Evolutionary conservation across 2,888 invertebrate genomes (phyloP), one percentile per base, ranked within the genome.

Genomic region (Hanleya hanleyi): DNA sequence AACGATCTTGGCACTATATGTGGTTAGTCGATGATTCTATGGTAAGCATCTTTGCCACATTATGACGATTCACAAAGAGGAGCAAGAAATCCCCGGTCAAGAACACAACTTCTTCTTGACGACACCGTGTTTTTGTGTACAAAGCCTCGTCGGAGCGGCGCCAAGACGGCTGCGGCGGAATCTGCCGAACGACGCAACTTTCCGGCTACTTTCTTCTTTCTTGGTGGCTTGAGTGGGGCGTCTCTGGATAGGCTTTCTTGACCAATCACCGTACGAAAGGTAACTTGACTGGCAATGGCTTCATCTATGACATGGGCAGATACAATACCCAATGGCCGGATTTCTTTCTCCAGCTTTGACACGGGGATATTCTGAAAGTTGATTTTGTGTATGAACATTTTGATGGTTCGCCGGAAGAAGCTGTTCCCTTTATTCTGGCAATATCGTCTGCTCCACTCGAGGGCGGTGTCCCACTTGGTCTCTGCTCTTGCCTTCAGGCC

Each of bases 331-430:
- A 64, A 26, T 4, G 64, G 64, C 36, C 26, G 18, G 35, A 64
- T 29, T n/a, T 64, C 64, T 4, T n/a, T 35, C 64, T 37, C 38
- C 26, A 64, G 26, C 1, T 9, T 35, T 4, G 15, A n/a, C 15
- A n/a, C 18, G 1, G 64, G 26, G 1, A 64, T 12, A 3, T 3
- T 37, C 29, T 1, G 4, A 9, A 64, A 64, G 18, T n/a, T 15
- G 26, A 64, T 36, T 15, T 29, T 64, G 5, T 26, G 18, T 1
- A 35, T 35, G 36, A 64, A 64, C 18, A 37, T 26, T 12, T 9
- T 64, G n/a, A 64, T 64, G 18, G 64, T 37, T 64, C 26, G 32
- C 36, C 64, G 64, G 35, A 64, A 64, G 64, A 36, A n/a, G 35
- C 9, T 64, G 4, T 37, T 22, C 9, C 38, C 35, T n/a, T n/a